Conservation (phyloP, 2,888 invertebrate genomes). For the Drosophila algonquin region DNA sequence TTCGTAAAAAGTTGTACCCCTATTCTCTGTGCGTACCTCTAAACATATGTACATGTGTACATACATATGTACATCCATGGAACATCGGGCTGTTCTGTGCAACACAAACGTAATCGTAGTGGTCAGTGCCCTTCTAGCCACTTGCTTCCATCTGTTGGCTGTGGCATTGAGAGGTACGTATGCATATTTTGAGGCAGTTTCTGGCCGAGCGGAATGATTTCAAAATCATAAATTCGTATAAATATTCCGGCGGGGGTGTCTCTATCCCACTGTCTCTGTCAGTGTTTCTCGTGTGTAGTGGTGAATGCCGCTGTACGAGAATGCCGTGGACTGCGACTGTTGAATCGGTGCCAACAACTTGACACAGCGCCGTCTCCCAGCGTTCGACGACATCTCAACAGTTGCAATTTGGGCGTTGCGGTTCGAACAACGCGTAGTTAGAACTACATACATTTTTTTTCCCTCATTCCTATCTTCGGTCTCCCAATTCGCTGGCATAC, state of each 20-base stretch:
- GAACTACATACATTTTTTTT: slow-evolving; percentile 11
- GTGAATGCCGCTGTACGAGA: slow-evolving; percentile 22
- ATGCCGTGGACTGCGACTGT: slow-evolving; percentile 14
- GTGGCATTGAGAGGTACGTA: neutral
- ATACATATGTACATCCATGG: too few species aligned
- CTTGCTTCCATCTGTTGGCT: neutral
- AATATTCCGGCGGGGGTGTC: neutral
- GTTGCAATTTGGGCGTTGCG: slow-evolving; percentile 74
- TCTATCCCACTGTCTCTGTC: neutral
- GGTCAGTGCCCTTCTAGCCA: neutral
- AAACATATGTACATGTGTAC: too few species aligned
- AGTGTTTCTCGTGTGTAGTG: slow-evolving; percentile 9
- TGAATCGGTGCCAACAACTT: slow-evolving; percentile 64
- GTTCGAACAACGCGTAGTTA: slow-evolving; percentile 59
- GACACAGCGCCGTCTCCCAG: slow-evolving; percentile 28
- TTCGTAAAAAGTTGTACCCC: too few species aligned
- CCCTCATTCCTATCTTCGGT: neutral
- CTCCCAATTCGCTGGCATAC: slow-evolving; percentile 19
- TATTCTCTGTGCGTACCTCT: too few species aligned
- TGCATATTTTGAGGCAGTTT: neutral
- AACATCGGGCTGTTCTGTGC: too few species aligned
- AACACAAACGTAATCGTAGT: too few species aligned
- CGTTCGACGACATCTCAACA: slow-evolving; percentile 68
- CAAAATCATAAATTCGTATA: neutral
- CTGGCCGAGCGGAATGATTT: neutral